Base-by-base conservation (phyloP, 2,888 invertebrate genomes). In the Pseudoips prasinana region DNA sequence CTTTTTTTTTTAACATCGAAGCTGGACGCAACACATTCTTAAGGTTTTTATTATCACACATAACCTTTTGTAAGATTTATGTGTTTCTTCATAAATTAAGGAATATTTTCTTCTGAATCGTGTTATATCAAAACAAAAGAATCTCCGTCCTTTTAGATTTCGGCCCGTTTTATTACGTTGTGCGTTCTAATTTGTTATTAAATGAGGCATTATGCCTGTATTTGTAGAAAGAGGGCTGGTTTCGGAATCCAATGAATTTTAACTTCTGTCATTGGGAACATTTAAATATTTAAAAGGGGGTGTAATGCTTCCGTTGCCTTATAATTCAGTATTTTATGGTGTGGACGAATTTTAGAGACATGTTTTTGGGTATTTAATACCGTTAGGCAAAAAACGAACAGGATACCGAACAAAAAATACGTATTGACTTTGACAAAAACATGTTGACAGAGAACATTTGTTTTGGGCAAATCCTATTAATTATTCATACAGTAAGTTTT, bases 111-210 rank as follows among this genome's bases (percentile, higher is more conserved):
- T 29, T 52, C 33, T 37, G 37, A 30, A 49, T 49, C 50, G 56
- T 48, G 46, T 58, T 48, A 48, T 59, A 58, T 52, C 54, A 50
- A 52, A 61, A 62, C 58, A 60, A 73, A 65, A 50, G 58, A 45
- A 57, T 52, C 56, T 39, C 33, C 22, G 32, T 2, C 11, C 23
- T 30, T 40, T 33, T 34, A 43, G 40, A 36, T 44, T 45, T 45
- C 27, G 33, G 32, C 27, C 56, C 57, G 48, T 68, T 64, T 67
- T 60, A 76, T 72, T 73, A 75, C 65, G 60, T 69, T 60, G 69
- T 47, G 64, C 63, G 69, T 74, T 76, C 83, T 84, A 87, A 85
- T 87, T 88, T 84, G 81, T 79, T 84, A 84, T 74, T 84, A 85
- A 86, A 85, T 86, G 74, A 80, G 71, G 72, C 74, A 78, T 86